A percentile compares a stretch with the other conserved stretches of the same genome.
Conservation (phyloP, 2,888 invertebrate genomes). For the Drosophila meridionalis region DNA sequence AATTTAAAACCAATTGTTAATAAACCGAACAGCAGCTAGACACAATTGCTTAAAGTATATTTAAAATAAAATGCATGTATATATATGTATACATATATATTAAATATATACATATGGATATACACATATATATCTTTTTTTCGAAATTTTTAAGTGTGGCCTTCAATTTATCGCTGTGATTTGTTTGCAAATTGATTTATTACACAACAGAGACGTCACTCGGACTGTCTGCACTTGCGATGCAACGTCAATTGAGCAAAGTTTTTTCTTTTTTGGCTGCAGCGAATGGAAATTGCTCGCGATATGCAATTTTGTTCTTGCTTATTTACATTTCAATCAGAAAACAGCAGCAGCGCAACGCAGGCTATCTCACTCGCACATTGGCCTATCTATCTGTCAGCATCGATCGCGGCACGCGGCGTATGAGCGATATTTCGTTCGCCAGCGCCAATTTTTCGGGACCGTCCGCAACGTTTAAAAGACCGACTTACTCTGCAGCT, state of each 20-base stretch:
- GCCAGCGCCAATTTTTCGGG: constrained; percentile 16
- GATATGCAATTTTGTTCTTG: constrained; percentile 42
- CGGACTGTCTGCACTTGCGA: constrained; percentile 32
- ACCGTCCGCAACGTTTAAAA: constrained; percentile 68
- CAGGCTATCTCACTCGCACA: constrained; percentile 35
- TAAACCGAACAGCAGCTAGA: constrained; percentile 34
- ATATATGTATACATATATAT: background rate
- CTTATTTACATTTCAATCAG: constrained; percentile 75
- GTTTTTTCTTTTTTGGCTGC: constrained; percentile 11
- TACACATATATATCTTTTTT: constrained; percentile 1
- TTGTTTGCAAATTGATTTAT: constrained; percentile 56
- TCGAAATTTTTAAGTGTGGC: constrained; percentile 24
- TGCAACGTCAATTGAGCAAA: constrained; percentile 47
- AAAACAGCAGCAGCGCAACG: constrained; percentile 18
- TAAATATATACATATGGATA: background rate
- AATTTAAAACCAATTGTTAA: constrained; percentile 71
- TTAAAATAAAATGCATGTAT: background rate
- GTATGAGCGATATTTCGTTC: constrained; percentile 57
- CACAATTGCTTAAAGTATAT: constrained; percentile 27
- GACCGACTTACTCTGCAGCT: constrained; percentile 76
- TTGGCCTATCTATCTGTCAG: constrained; percentile 11
- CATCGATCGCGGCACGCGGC: constrained; percentile 67
- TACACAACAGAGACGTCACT: constrained; percentile 54
- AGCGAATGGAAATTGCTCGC: constrained; percentile 31
- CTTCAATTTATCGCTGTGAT: constrained; percentile 35